Evolutionary conservation across 2,888 invertebrate species (phyloP), one percentile per base, ranked within the genome.

Genomic region (Melanophora roralis): DNA sequence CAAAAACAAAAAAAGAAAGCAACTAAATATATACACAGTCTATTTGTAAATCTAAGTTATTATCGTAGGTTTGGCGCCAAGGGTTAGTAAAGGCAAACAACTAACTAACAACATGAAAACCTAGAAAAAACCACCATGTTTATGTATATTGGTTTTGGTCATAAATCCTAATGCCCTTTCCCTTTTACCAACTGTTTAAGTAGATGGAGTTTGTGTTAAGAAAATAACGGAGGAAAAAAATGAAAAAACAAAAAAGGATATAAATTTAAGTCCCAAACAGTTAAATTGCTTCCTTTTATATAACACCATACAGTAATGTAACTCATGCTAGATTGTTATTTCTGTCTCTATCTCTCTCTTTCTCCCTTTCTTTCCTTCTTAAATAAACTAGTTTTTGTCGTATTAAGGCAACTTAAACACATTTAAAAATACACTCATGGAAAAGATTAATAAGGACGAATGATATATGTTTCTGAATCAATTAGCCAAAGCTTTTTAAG

Each of bases 41-140:
- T 78, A 72, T 68, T 68, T 80, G 64, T 55, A 32, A 72, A 83
- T 81, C 81, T 53, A 78, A 82, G 81, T 81, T 82, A 82, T 83
- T 82, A 77, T 83, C 65, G 60, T 73, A 60, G 47, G 32, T 78
- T 80, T 82, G 81, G 81, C 78, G 79, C 67, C 81, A 82, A 75
- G 55, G 60, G 55, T 75, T 55, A 76, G 62, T 51, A 12, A 57
- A 36, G 14, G 6, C 64, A 53, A 77, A 79, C 82, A 34, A 27
- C 45, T 45, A 45, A 38, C n/a, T 3, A 38, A 1, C 12, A 36
- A 36, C 36, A 36, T 36, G 11, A 2, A 6, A 11, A 36, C 36
- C 5, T 36, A 36, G 36, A 36, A 47, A n/a, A 8, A 51, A 40
- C 43, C 60, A 34, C 43, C 34, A 51, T 69, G 51, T 69, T 69